These are phyloP conservation scores for Coremacera marginata DNA, from an alignment of 2,888 invertebrate species.

Conservation along the genomic window DNA sequence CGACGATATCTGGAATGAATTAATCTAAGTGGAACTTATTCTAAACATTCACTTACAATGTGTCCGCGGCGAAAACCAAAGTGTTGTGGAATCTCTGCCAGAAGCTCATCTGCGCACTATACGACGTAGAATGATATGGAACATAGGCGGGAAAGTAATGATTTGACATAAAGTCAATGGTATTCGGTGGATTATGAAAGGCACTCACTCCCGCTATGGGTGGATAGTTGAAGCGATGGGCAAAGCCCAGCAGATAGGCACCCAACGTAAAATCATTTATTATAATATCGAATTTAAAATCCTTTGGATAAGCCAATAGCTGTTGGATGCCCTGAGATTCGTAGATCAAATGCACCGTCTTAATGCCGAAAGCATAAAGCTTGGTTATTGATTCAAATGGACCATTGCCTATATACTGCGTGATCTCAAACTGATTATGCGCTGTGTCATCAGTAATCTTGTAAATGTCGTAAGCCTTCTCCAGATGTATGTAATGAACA, in stretches of 20 bases:
- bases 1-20: constrained; percentile 48
- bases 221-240: constrained; percentile 60
- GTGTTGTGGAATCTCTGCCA: constrained; percentile 52
- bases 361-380: constrained; percentile 45
- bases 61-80: constrained; percentile 25
- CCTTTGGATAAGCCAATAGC: constrained; percentile 56
- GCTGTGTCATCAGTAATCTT: constrained; percentile 12
- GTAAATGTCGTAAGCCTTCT: constrained; percentile 51
- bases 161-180: constrained; percentile 7
- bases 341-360: constrained; percentile 32
- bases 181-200: constrained; percentile 4
- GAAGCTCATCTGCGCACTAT: constrained; percentile 49
- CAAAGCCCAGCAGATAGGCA: constrained; percentile 58
- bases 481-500: constrained; percentile 56
- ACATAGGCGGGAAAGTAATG: constrained; percentile 42
- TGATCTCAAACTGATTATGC: constrained; percentile 37
- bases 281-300: constrained; percentile 62
- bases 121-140: constrained; percentile 49
- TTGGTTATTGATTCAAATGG: constrained; percentile 40
- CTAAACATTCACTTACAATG: constrained; percentile 48
- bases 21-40: neutral
- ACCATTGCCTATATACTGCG: constrained; percentile 40
- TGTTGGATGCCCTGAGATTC: constrained; percentile 52
- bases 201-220: constrained; percentile 56
- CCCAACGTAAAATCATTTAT: constrained; percentile 61